Base-by-base conservation (phyloP, 2,888 invertebrate species). In the Nebria brevicollis region DNA sequence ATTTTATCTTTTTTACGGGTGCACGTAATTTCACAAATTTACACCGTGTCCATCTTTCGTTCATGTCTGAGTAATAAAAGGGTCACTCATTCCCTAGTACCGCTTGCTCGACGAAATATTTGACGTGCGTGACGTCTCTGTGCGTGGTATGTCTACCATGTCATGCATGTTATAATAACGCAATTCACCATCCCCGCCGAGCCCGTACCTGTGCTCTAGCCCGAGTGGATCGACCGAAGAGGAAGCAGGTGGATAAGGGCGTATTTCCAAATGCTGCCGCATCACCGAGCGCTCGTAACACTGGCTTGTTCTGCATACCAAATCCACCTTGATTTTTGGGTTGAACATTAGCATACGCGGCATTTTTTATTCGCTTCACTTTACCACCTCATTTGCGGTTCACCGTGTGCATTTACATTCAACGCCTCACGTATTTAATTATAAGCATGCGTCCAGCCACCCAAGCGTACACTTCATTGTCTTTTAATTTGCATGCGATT, bases 81-180 rank as follows among this genome's bases (percentile, higher is more conserved):
- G 54, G 54, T 54, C 54, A 54, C 54, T 13, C 13, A 7, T 54
- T 54, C 13, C 54, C 4, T 11, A 13, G 70, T 66, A n/a, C 20
- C 34, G 70, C 26, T 25, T 1, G 34, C 25, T 34, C 70, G 70
- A 11, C 15, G 13, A 20, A 70, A 26, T 70, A 34, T 70, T 7
- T 70, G 70, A 34, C 34, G 70, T 70, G 70, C 70, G 70, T 70
- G 70, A 20, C 41, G 42, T 13, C 15, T 68, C 20, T 25, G 8
- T 43, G 73, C 73, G 42, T 73, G 73, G 73, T 34, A 73, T 73
- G 73, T 34, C 73, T 15, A n/a, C 7, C 73, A 73, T 73, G 43
- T 41, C 73, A 72, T 72, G 72, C 72, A 72, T 72, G 72, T 72
- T 26, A 73, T 73, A 73, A 73, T 73, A 73, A 41, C 43, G 26